A percentile compares a stretch with the other conserved stretches of the same genome.
Conservation (phyloP, 2,888 invertebrate genomes). For the Tillus elongatus region DNA sequence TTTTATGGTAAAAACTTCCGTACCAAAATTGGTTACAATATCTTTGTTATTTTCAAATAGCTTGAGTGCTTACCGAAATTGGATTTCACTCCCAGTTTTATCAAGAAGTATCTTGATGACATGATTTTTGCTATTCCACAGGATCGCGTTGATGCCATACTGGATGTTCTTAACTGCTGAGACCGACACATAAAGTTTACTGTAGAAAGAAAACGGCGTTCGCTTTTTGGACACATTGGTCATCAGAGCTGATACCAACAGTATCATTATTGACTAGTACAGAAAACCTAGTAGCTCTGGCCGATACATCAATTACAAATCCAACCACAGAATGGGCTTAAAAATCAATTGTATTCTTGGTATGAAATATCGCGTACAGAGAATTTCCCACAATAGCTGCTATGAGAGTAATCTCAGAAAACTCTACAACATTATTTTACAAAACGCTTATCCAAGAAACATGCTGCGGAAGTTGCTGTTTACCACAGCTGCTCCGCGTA, state of each 20-base stretch:
- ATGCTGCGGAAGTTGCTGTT: too few relatives aligned
- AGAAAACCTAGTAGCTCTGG: background rate
- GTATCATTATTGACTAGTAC: background rate
- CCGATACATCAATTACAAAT: background rate
- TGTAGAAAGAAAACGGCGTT: slow-evolving; percentile 3
- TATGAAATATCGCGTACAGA: background rate
- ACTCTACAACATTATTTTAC: too few relatives aligned
- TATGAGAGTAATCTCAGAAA: too few relatives aligned
- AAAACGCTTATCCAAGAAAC: too few relatives aligned
- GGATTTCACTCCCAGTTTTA: background rate
- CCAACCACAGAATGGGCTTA: background rate
- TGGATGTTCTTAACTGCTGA: background rate
- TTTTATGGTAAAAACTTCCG: too few relatives aligned
- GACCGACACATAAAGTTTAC: background rate
- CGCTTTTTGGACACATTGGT: slow-evolving; percentile 3
- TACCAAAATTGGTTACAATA: too few relatives aligned
- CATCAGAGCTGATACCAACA: background rate
- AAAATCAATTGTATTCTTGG: background rate
- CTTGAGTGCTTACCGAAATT: too few relatives aligned
- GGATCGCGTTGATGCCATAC: background rate
- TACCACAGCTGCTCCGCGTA: too few relatives aligned
- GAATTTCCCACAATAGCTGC: background rate
- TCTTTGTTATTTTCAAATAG: too few relatives aligned
- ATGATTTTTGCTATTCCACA: background rate
- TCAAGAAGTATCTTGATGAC: background rate